Conservation (phyloP, 1,140 invertebrate species). For the Eupristina koningsbergeri region DNA sequence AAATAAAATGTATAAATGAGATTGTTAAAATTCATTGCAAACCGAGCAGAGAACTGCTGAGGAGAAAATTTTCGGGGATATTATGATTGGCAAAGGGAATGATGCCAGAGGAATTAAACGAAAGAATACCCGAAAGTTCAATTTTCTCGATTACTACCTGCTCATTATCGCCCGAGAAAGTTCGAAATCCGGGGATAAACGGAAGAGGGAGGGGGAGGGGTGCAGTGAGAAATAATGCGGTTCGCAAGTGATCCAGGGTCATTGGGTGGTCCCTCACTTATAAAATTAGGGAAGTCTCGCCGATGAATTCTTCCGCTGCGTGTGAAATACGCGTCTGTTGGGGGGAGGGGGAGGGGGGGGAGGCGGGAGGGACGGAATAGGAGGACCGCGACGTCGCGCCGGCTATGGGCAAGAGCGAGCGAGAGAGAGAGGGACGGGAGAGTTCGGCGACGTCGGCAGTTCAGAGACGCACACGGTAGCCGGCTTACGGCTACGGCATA, state of each 20-base stretch:
- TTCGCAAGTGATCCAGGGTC: background rate
- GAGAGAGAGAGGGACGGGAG: constrained; percentile 49
- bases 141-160: too few relatives aligned
- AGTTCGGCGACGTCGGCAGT: constrained; percentile 57
- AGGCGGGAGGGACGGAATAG: background rate
- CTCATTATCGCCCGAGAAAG: too few relatives aligned
- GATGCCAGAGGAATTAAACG: too few relatives aligned
- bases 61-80: too few relatives aligned
- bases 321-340: constrained; percentile 38
- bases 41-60: too few relatives aligned
- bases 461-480: constrained; percentile 59
- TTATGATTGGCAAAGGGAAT: too few relatives aligned
- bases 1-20: too few relatives aligned
- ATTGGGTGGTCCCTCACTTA: constrained; percentile 36
- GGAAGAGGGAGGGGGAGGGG: too few relatives aligned
- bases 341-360: too few relatives aligned
- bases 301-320: constrained; percentile 38
- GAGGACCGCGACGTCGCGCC: constrained; percentile 53
- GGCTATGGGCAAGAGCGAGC: constrained; percentile 5
- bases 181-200: background rate
- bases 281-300: constrained; percentile 33
- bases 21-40: too few relatives aligned
- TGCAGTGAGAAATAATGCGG: background rate
- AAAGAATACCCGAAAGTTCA: too few relatives aligned
- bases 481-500: constrained; percentile 45